Evolutionary conservation across 2,888 invertebrate species (phyloP).

Genomic region (Coelinius sp.): DNA sequence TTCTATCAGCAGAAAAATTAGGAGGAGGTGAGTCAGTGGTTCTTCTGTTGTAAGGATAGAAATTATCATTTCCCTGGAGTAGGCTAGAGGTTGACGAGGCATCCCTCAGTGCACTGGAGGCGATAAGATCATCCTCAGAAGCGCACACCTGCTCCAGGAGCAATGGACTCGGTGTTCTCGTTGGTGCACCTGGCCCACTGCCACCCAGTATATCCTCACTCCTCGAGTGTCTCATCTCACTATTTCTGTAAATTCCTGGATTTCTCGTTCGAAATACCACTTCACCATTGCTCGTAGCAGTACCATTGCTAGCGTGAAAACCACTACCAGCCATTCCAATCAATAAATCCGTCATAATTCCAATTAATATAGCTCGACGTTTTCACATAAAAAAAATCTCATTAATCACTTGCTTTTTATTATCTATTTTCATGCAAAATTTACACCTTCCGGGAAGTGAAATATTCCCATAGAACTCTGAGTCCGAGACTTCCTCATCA

Average conservation of each 20-base stretch:
- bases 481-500: neutral
- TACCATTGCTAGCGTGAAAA: constrained; percentile 45
- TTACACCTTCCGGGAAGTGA: neutral
- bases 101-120: constrained; percentile 61
- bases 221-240: constrained; percentile 66
- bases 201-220: constrained; percentile 66
- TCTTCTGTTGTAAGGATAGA: constrained; percentile 45
- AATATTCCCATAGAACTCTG: constrained; percentile 3
- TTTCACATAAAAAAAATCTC: neutral
- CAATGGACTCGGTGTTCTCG: constrained; percentile 59
- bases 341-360: constrained; percentile 56
- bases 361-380: neutral
- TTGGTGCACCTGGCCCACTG: constrained; percentile 46
- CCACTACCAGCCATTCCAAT: constrained; percentile 53
- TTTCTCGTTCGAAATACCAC: constrained; percentile 49
- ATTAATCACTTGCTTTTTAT: constrained; percentile 3
- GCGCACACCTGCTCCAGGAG: constrained; percentile 53
- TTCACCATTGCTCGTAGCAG: constrained; percentile 43
- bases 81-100: constrained; percentile 23
- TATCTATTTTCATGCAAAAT: neutral
- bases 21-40: constrained; percentile 53
- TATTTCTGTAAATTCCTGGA: constrained; percentile 55
- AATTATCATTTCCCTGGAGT: constrained; percentile 29
- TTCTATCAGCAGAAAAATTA: constrained; percentile 68
- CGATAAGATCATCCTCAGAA: constrained; percentile 67